Conservation (phyloP, 2,113 vertebrate species). For the Pituophis catenifer region DNA sequence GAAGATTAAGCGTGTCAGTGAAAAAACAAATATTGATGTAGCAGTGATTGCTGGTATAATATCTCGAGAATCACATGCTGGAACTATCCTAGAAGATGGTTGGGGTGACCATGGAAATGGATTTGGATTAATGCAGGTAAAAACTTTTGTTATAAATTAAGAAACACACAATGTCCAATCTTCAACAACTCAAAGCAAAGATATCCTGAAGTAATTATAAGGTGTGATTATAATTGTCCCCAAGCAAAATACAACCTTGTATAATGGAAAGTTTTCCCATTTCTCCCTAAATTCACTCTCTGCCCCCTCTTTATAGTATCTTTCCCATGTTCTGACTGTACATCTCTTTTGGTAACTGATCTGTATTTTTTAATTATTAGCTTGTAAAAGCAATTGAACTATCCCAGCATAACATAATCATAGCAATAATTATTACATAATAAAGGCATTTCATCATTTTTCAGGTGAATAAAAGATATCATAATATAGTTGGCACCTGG, state of each 20-base stretch:
- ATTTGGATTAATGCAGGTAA: constrained; percentile 76
- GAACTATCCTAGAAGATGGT: constrained; percentile 39
- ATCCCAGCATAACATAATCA: not conserved
- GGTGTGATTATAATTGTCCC: not conserved
- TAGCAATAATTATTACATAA: not conserved
- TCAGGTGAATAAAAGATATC: constrained; percentile 57
- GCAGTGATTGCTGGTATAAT: constrained; percentile 69
- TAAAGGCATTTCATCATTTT: not conserved
- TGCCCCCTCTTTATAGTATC: not conserved
- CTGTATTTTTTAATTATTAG: not conserved
- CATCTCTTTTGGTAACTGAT: not conserved
- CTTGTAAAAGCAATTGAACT: not conserved
- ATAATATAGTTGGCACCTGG: not conserved
- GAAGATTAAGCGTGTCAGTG: constrained; percentile 62
- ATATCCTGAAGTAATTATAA: not conserved
- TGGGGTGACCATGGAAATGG: constrained; percentile 66
- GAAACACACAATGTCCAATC: not conserved
- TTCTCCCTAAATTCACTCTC: not conserved
- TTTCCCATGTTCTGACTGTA: not conserved
- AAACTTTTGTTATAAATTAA: not conserved
- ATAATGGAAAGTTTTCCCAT: not conserved
- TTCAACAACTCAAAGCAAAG: not conserved
- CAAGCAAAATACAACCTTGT: not conserved
- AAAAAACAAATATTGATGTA: constrained; percentile 58
- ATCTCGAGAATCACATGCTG: constrained; percentile 72